Conservation (phyloP, 1,140 invertebrate species). For the Drosophila sp. region DNA sequence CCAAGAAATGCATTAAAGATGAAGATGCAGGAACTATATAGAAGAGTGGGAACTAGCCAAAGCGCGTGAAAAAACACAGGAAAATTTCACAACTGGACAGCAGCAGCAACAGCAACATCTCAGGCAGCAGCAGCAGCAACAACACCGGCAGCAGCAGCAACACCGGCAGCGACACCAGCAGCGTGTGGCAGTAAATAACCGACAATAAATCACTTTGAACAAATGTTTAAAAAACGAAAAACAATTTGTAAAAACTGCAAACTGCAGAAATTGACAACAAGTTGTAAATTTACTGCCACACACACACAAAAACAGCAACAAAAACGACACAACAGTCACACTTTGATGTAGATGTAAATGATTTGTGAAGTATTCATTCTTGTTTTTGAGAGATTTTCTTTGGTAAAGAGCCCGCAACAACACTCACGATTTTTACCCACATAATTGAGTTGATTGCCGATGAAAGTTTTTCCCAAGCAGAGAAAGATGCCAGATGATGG, state of each 20-base stretch:
- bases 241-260: conserved; percentile 58
- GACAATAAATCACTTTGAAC: conserved; percentile 73
- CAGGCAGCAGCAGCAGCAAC: background rate
- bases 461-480: conserved; percentile 42
- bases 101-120: conserved; percentile 31
- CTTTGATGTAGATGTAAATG: conserved; percentile 63
- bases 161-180: background rate
- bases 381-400: background rate
- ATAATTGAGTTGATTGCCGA: conserved; percentile 57
- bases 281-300: conserved; percentile 66
- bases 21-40: conserved; percentile 14
- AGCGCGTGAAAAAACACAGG: conserved; percentile 41
- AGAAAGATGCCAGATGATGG: background rate
- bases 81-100: conserved; percentile 70
- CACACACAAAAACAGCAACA: conserved; percentile 16
- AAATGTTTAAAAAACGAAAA: conserved; percentile 60
- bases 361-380: conserved; percentile 52
- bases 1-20: conserved; percentile 74
- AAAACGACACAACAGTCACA: conserved; percentile 46
- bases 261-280: conserved; percentile 58
- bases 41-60: conserved; percentile 17
- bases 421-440: conserved; percentile 54
- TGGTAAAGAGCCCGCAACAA: conserved; percentile 1
- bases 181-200: conserved; percentile 57
- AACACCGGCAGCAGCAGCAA: background rate